Conservation (phyloP, 1,140 invertebrate species). For the Coptotermes formosanus region DNA sequence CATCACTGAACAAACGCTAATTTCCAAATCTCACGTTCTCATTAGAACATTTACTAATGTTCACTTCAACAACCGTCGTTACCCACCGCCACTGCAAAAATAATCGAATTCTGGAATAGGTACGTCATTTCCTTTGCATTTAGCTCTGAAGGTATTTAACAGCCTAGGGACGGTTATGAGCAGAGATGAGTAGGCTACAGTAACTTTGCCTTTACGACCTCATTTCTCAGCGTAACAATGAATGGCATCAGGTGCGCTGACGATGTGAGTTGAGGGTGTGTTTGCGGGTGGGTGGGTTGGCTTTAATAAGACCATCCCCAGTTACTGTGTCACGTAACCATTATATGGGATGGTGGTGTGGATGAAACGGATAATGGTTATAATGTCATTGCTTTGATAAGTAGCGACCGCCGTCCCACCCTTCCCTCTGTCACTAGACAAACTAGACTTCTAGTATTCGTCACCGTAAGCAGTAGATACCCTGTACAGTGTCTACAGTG, state of each 20-base stretch:
- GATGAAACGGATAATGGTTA: not conserved
- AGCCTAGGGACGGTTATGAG: not conserved
- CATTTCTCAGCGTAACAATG: not conserved
- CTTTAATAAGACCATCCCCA: not conserved
- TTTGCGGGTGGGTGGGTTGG: not conserved
- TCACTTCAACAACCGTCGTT: not conserved
- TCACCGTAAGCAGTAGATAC: no score
- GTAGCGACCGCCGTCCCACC: not conserved
- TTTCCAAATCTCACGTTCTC: not conserved
- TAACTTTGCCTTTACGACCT: not conserved
- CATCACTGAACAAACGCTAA: not conserved
- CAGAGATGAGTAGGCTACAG: not conserved
- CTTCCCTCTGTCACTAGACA: not conserved
- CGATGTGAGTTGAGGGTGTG: not conserved
- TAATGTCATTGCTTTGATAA: not conserved
- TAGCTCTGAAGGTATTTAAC: not conserved
- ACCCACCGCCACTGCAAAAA: not conserved
- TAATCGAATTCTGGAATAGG: not conserved
- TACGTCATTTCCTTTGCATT: not conserved
- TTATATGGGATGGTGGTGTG: not conserved
- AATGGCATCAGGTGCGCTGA: constrained; percentile 1
- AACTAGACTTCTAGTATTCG: not conserved
- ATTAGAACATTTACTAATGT: not conserved
- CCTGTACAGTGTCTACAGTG: no score
- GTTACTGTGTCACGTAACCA: not conserved